These are phyloP conservation scores for Craseonycteris thonglongyai DNA, from an alignment of 2,113 vertebrate genomes.

Conservation along the genomic window DNA sequence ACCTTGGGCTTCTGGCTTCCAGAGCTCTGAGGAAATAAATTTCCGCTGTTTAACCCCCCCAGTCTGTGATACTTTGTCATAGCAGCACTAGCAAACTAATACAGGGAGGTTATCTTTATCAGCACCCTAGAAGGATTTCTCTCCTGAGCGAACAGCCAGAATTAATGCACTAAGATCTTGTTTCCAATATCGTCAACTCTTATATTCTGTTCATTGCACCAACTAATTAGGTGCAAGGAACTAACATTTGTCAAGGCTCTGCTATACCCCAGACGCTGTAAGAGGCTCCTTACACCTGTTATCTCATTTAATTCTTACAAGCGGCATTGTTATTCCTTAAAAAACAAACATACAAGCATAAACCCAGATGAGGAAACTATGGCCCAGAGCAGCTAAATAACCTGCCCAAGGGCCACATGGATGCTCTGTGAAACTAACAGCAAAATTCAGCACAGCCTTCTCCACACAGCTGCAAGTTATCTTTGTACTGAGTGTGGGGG, in stretches of 20 bases:
- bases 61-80: neutral
- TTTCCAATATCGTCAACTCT: neutral
- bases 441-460: neutral
- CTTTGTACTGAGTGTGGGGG: neutral
- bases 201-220: neutral
- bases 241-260: neutral
- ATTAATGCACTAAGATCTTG: neutral
- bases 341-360: neutral
- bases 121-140: neutral
- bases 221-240: slow-evolving; percentile 15
- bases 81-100: neutral
- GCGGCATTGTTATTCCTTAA: neutral
- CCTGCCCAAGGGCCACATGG: neutral
- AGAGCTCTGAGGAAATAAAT: neutral
- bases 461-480: neutral
- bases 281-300: neutral
- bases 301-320: neutral
- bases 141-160: neutral
- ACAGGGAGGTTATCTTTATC: neutral
- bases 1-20: neutral
- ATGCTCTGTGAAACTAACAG: neutral
- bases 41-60: neutral
- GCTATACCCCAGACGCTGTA: neutral
- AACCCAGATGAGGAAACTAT: neutral
- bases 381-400: neutral